Conservation (phyloP, 2,888 invertebrate species). For the Neocrepidodera transversa region DNA sequence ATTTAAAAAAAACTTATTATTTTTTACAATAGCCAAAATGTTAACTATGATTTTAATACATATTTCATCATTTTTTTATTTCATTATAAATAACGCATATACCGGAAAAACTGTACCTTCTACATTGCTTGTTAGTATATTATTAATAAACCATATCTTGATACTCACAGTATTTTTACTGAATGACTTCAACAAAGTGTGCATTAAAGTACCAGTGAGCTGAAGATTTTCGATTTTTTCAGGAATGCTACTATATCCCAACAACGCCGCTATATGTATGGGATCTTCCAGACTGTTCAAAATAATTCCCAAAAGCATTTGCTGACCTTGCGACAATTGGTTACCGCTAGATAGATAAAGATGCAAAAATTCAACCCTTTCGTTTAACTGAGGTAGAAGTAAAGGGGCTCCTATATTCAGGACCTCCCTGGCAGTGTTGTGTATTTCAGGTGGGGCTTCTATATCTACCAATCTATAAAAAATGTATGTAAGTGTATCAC, state of each 20-base stretch:
- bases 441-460: constrained; percentile 62
- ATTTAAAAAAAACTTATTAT: no score
- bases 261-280: constrained; percentile 64
- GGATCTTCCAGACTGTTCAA: constrained; percentile 69
- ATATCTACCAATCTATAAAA: constrained; percentile 59
- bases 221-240: constrained; percentile 51
- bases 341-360: constrained; percentile 64
- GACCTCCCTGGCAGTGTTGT: constrained; percentile 65
- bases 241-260: constrained; percentile 60
- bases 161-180: constrained; percentile 63
- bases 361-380: constrained; percentile 66
- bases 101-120: no score
- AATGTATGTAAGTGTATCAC: no score
- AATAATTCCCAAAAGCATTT: constrained; percentile 67
- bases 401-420: constrained; percentile 67
- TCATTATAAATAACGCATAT: no score
- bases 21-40: no score
- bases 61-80: no score
- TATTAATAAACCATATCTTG: background rate
- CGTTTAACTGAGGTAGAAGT: constrained; percentile 66
- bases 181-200: constrained; percentile 60
- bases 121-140: no score
- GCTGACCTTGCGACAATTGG: constrained; percentile 66
- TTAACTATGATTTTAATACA: no score
- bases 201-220: constrained; percentile 63